These are phyloP conservation scores for Nomada hirtipes DNA, from an alignment of 2,888 invertebrate genomes.

Conservation along the genomic window DNA sequence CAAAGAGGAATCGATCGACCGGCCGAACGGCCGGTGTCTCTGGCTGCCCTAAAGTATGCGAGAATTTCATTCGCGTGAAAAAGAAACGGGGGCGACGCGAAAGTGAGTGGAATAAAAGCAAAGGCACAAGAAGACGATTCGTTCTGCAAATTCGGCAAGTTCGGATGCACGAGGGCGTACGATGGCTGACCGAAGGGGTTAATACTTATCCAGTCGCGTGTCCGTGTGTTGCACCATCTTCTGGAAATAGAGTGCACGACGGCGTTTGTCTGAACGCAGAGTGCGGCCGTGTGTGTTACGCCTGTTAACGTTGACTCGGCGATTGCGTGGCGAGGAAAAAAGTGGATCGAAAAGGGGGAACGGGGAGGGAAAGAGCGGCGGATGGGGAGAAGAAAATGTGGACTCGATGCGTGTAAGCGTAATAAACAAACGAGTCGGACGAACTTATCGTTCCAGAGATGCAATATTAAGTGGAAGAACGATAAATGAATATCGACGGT, in stretches of 20 bases:
- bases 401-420: constrained; percentile 42
- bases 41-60: neutral
- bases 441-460: neutral
- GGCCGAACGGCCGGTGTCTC: neutral
- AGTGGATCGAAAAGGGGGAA: constrained; percentile 14
- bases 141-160: neutral
- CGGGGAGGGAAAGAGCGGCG: neutral
- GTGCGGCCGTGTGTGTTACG: constrained; percentile 14
- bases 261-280: constrained; percentile 36
- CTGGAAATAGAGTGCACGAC: constrained; percentile 56
- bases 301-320: constrained; percentile 36
- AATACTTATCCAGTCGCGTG: constrained; percentile 41
- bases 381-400: constrained; percentile 13
- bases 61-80: neutral
- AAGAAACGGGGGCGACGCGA: neutral
- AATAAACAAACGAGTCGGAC: constrained; percentile 25
- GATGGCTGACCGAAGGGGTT: constrained; percentile 1
- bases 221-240: constrained; percentile 48
- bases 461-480: neutral
- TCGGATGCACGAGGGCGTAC: neutral
- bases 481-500: constrained; percentile 6
- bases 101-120: neutral
- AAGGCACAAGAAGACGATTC: neutral
- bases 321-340: constrained; percentile 17
- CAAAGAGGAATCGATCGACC: neutral